Conservation (phyloP, 2,888 invertebrate genomes). For the Heliconius ismenius region DNA sequence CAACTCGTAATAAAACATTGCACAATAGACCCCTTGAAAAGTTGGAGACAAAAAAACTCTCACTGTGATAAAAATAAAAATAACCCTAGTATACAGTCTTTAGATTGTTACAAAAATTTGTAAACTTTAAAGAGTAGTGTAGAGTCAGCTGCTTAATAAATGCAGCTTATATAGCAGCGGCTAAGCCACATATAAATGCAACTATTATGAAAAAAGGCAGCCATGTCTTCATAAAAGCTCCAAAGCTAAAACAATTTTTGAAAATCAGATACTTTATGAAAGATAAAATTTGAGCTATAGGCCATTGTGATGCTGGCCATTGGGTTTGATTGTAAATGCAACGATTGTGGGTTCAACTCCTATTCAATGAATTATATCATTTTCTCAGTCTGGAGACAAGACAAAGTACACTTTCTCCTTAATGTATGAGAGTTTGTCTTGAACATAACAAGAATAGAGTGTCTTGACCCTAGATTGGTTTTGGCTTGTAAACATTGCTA, state of each 20-base stretch:
- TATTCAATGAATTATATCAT: background rate
- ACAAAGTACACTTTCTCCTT: background rate
- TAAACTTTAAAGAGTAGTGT: conserved; percentile 14
- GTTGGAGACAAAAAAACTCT: background rate
- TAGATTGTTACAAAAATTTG: conserved; percentile 19
- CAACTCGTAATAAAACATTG: background rate
- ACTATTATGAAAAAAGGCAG: conserved; percentile 86
- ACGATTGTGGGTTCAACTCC: no score
- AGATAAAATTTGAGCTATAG: background rate
- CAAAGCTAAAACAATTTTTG: conserved; percentile 75
- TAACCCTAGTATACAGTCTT: conserved; percentile 18
- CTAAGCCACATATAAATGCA: conserved; percentile 63
- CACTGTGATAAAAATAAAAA: background rate
- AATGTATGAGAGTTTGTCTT: no score
- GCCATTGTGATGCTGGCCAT: no score
- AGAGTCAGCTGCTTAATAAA: background rate
- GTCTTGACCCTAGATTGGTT: background rate
- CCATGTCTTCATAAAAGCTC: conserved; percentile 91
- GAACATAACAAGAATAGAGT: background rate
- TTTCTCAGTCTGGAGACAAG: background rate
- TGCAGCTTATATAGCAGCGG: conserved; percentile 59
- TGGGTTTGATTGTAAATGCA: no score
- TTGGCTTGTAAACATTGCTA: no score
- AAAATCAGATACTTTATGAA: background rate
- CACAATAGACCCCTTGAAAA: conserved; percentile 10